Evolutionary conservation across 2,797 vertebrate species (phyloP), one percentile per base, ranked within the genome.

Genomic region (Tapirus indicus): DNA sequence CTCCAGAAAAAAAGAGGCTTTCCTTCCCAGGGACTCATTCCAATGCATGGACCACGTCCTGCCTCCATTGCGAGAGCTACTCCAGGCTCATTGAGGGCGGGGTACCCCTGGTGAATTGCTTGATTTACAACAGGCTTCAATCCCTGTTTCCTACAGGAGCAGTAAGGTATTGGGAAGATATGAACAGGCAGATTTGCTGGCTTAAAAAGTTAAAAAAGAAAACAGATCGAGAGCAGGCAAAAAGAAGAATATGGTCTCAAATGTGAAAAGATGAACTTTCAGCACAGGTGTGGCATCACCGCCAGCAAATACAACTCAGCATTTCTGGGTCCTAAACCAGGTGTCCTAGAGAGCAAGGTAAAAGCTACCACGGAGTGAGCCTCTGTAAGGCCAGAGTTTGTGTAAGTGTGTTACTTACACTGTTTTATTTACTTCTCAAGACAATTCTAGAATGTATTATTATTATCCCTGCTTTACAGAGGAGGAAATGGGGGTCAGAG

Each of bases 31-130:
- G 52, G 7, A 14, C 4, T 35, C 49, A 25, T 7, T 8, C 25
- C 3, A 58, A n/a, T 0, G 0, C 54, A 2, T 2, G 41, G 32
- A 54, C 23, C 23, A 38, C 16, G 0, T 3, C 25, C 29, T 47
- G 69, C 47, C 3, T 13, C 38, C 44, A 52, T 13, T 2, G 8
- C 2, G 21, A 27, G 13, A 7, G 20, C n/a, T 44, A 16, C 20
- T 49, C 69, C 14, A 20, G 84, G 66, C n/a, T 82, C 88, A 52
- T 4, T 0, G 10, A 87, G 66, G 84, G 29, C 71, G 27, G 23
- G 44, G 77, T 27, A 35, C 6, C 56, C 64, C 75, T 21, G 4
- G 25, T 1, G 10, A 0, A 13, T 0, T 49, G 29, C 7, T 13
- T n/a, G 58, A 52, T 47, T 71, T 38, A 23, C 12, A 62, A 35